phyloP scores from a whole-genome alignment of 2,113 vertebrate genomes.

The Ceyx cyanopectus region DNA sequence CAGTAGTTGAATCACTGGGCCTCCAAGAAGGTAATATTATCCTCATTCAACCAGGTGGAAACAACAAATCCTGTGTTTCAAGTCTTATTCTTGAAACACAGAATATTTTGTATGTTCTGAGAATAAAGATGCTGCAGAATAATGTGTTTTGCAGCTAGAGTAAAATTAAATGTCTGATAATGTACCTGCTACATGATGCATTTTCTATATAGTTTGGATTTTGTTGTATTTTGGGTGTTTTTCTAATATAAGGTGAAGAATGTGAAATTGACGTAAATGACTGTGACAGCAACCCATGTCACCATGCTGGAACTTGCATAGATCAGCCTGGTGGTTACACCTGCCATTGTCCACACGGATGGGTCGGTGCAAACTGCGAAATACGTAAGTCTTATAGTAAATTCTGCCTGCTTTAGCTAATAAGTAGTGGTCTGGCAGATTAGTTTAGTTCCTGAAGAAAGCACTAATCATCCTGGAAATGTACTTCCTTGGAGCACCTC shows the following conservation, averaged over 20 bases:
- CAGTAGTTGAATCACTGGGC: background rate
- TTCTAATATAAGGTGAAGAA: conserved; percentile 81
- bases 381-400: conserved; percentile 87
- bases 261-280: conserved; percentile 93
- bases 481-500: background rate
- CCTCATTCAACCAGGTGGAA: background rate
- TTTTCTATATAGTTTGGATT: fast-evolving
- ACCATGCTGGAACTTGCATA: conserved; percentile 91
- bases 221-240: background rate
- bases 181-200: background rate
- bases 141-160: background rate
- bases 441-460: background rate
- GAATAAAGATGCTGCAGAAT: background rate
- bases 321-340: conserved; percentile 93
- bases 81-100: background rate
- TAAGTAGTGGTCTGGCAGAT: background rate
- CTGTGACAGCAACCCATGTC: conserved; percentile 94
- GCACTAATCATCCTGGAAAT: background rate
- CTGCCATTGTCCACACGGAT: conserved; percentile 93
- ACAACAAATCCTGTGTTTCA: too few relatives aligned
- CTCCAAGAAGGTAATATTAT: background rate
- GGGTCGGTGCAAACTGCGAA: conserved; percentile 96
- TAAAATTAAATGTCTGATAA: background rate
- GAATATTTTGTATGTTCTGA: background rate
- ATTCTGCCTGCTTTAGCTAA: background rate